phyloP scores from a whole-genome alignment of 2,888 invertebrate genomes.

The Nomada hirtipes region DNA sequence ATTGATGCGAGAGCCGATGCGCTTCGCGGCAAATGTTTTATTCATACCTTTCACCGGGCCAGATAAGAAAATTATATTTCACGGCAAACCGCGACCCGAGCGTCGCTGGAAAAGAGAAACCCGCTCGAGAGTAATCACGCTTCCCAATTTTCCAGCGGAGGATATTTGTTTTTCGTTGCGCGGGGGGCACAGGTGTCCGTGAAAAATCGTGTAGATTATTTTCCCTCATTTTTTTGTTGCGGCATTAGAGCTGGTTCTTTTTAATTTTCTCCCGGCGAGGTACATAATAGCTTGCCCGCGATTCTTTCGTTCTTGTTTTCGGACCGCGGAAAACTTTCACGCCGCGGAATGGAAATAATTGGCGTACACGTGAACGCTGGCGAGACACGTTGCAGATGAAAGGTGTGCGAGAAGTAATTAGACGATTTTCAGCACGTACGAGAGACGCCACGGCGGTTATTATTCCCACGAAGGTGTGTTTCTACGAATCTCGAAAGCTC shows the following conservation, averaged over 20 bases:
- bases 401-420: conserved; percentile 23
- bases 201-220: no score
- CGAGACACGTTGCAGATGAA: conserved; percentile 23
- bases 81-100: conserved; percentile 43
- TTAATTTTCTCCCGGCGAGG: no score
- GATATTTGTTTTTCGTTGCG: no score
- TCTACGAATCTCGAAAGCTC: conserved; percentile 36
- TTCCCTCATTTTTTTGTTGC: no score
- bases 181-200: no score
- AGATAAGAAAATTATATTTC: conserved; percentile 72
- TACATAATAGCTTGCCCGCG: no score
- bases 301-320: no score
- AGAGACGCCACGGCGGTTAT: conserved; percentile 4
- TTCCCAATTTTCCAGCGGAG: no score
- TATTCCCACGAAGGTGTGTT: conserved; percentile 39
- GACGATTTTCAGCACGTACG: conserved; percentile 9
- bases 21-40: conserved; percentile 57
- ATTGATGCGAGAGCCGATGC: conserved; percentile 63
- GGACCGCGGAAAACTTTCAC: conserved; percentile 51
- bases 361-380: conserved; percentile 1
- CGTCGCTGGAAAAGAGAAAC: conserved; percentile 60
- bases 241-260: no score
- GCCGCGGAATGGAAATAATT: conserved; percentile 57
- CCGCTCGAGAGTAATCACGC: background rate
- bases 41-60: conserved; percentile 68